These are phyloP conservation scores for Caenorhabditis sp. DNA, from an alignment of 2,888 invertebrate genomes.

Conservation along the genomic window DNA sequence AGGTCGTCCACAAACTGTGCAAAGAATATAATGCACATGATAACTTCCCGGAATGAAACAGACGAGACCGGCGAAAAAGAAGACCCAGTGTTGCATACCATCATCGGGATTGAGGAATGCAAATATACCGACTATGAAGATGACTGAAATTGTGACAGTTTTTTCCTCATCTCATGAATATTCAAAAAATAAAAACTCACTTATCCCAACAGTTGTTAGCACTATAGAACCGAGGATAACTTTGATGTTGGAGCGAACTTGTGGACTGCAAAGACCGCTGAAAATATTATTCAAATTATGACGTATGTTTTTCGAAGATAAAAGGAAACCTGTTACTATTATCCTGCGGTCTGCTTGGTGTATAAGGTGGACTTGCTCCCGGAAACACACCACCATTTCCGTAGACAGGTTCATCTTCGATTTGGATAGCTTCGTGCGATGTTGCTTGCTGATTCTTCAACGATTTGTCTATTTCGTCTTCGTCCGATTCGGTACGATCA, in stretches of 20 bases:
- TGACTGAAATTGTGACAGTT: constrained; percentile 16
- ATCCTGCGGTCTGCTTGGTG: constrained; percentile 44
- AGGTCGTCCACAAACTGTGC: constrained; percentile 63
- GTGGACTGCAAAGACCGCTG: constrained; percentile 60
- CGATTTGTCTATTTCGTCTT: constrained; percentile 44
- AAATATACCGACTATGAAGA: constrained; percentile 41
- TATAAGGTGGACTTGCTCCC: constrained; percentile 48
- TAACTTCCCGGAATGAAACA: constrained; percentile 68
- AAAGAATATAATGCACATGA: constrained; percentile 67
- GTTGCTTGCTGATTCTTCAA: background rate
- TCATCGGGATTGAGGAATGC: constrained; percentile 44
- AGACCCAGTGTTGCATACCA: constrained; percentile 51
- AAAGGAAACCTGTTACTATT: constrained; percentile 44
- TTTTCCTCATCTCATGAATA: constrained; percentile 6
- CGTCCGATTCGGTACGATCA: constrained; percentile 49
- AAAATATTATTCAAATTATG: no score
- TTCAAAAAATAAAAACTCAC: background rate
- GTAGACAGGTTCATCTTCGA: constrained; percentile 36
- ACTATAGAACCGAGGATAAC: constrained; percentile 63
- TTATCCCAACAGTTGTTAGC: constrained; percentile 58
- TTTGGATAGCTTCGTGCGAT: constrained; percentile 21
- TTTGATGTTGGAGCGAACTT: constrained; percentile 59
- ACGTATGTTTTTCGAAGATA: background rate
- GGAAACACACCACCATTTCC: constrained; percentile 50
- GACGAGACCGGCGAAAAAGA: constrained; percentile 53